These are phyloP conservation scores for Ia io DNA, from an alignment of 2,113 vertebrate species.

Conservation along the genomic window DNA sequence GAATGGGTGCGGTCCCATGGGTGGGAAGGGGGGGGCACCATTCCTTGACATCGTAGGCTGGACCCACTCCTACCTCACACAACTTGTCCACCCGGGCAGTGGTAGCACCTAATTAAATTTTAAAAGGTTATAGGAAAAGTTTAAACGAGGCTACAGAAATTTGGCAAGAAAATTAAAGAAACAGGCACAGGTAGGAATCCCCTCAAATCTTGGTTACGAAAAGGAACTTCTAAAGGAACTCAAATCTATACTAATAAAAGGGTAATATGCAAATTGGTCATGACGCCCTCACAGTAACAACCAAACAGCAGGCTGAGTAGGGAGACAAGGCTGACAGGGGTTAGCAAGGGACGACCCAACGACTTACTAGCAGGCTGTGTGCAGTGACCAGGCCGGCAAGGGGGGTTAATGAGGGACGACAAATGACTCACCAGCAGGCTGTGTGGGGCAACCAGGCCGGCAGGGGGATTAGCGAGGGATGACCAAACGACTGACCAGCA, in stretches of 20 bases:
- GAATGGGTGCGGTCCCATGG: not conserved
- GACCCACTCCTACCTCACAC: not conserved
- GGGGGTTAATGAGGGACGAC: too few relatives aligned
- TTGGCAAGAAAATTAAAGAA: not conserved
- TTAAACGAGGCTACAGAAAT: not conserved
- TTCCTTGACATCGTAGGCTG: not conserved
- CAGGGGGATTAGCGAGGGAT: too few relatives aligned
- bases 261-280: too few relatives aligned
- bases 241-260: not conserved
- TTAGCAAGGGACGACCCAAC: too few relatives aligned
- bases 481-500: too few relatives aligned
- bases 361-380: too few relatives aligned
- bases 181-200: not conserved
- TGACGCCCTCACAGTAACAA: too few relatives aligned
- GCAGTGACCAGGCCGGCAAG: too few relatives aligned
- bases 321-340: too few relatives aligned
- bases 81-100: not conserved
- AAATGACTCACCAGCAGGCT: too few relatives aligned
- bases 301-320: too few relatives aligned
- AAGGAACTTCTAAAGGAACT: not conserved
- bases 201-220: not conserved
- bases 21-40: not conserved
- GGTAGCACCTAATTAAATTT: not conserved
- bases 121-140: not conserved
- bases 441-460: too few relatives aligned